Evolutionary conservation across 1,140 invertebrate genomes (phyloP), one percentile per base, ranked within the genome.

Genomic region (Meloidogyne hapla): DNA sequence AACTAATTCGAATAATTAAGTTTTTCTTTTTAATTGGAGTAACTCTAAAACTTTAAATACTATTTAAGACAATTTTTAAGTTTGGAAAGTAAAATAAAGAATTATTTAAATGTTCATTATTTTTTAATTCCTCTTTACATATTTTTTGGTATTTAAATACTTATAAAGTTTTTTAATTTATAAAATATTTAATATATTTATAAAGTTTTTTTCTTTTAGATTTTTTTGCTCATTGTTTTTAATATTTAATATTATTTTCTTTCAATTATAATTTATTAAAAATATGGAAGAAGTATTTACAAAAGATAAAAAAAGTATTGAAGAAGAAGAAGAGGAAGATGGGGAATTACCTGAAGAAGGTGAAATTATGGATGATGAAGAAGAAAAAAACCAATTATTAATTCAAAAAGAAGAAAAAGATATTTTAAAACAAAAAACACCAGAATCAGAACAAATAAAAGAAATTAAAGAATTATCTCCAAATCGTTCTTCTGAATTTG

Each of bases 341-440:
- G 84, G 81, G 4, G 83, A 85, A 68, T 70, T 86, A 69, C 83
- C 83, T 21, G 83, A 85, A 72, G 83, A 85, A 61, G 83, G 83
- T 15, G 83, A 85, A 74, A 85, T 85, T 65, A 85, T 74, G 72
- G 83, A 85, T 61, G 83, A 85, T 28, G 83, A 85, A 21, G 83
- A 86, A 23, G 83, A 42, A 15, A 70, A 56, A 25, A 33, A 15
- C 8, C 68, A 28, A 18, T 18, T 18, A 13, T 45, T n/a, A 28
- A 25, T 61, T 40, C 2, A 25, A n/a, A 15, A 26, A 26, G 25
- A 69, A 56, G 10, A 42, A n/a, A 45, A 70, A 45, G 23, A 70
- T 63, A 9, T n/a, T n/a, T n/a, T 33, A 63, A 62, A 73, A 33
- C 56, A 33, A 62, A 15, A 69, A 25, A 21, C 9, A 21, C 9